phyloP scores from a whole-genome alignment of 2,113 vertebrate species.

The Bungarus multicinctus region DNA sequence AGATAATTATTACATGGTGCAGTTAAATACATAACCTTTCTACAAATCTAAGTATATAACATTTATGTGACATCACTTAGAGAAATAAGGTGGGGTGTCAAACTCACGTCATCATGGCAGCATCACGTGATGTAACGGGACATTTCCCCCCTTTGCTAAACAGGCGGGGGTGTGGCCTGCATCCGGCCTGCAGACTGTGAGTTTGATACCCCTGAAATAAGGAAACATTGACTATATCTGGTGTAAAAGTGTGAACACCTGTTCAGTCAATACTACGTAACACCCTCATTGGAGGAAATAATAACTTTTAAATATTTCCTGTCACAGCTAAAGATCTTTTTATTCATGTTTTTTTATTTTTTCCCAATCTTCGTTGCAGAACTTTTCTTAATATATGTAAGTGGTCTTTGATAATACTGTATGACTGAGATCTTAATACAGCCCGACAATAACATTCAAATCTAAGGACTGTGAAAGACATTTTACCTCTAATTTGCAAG shows the following conservation, averaged over 20 bases:
- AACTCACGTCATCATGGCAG: too few relatives aligned
- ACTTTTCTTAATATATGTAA: background rate
- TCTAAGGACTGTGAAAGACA: background rate
- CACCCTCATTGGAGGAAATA: background rate
- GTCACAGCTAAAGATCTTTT: background rate
- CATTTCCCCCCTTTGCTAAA: too few relatives aligned
- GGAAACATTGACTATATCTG: background rate
- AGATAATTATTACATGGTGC: background rate
- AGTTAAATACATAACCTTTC: background rate
- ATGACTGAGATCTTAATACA: background rate
- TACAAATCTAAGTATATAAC: background rate
- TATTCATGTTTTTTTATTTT: background rate
- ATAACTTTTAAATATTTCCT: background rate
- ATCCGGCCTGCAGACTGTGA: too few relatives aligned
- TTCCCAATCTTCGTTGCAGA: background rate
- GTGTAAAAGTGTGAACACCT: background rate
- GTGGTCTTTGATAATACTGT: background rate
- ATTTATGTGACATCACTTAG: background rate
- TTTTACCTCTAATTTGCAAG: background rate
- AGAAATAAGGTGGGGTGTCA: background rate
- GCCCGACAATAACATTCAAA: background rate
- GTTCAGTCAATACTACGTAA: background rate
- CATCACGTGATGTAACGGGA: too few relatives aligned
- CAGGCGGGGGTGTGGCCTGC: too few relatives aligned
- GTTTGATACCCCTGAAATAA: background rate